Evolutionary conservation across 2,888 invertebrate genomes (phyloP).

Genomic region (Oconnorella tubifera): DNA sequence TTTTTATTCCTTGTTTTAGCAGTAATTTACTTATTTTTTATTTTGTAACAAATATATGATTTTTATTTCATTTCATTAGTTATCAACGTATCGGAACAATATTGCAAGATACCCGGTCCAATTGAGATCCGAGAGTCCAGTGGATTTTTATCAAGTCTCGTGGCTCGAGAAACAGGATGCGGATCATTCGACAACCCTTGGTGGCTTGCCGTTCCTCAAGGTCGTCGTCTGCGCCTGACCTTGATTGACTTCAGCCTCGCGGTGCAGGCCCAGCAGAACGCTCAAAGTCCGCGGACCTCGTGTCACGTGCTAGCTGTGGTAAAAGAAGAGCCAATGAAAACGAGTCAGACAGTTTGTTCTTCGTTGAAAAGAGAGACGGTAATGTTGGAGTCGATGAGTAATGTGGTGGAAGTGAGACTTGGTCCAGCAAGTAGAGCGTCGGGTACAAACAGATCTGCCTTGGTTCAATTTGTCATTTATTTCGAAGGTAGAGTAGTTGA

Average conservation of each 20-base stretch:
- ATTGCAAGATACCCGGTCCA: neutral
- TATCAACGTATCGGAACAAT: neutral
- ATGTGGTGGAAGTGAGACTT: neutral
- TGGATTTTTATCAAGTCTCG: constrained; percentile 9
- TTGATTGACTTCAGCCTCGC: constrained; percentile 10
- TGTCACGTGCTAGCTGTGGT: constrained; percentile 21
- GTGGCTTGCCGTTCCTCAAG: constrained; percentile 8
- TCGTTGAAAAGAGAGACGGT: neutral
- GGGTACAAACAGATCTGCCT: neutral
- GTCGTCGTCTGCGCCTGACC: constrained; percentile 9
- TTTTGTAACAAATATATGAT: too few relatives aligned
- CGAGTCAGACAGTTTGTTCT: constrained; percentile 19
- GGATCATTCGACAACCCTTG: constrained; percentile 16
- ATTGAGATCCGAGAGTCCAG: constrained; percentile 8
- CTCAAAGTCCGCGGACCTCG: neutral
- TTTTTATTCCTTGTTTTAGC: too few relatives aligned
- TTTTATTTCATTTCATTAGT: too few relatives aligned
- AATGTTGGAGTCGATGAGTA: neutral
- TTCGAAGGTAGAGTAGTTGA: neutral
- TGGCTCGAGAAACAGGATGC: constrained; percentile 5
- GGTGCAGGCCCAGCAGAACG: neutral
- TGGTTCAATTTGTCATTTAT: neutral
- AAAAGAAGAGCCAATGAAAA: constrained; percentile 14
- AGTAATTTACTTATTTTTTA: too few relatives aligned
- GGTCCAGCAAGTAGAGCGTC: neutral